Evolutionary conservation across 2,797 vertebrate species (phyloP), one percentile per base, ranked within the genome.

Genomic region (Tympanoctomys barrerae): DNA sequence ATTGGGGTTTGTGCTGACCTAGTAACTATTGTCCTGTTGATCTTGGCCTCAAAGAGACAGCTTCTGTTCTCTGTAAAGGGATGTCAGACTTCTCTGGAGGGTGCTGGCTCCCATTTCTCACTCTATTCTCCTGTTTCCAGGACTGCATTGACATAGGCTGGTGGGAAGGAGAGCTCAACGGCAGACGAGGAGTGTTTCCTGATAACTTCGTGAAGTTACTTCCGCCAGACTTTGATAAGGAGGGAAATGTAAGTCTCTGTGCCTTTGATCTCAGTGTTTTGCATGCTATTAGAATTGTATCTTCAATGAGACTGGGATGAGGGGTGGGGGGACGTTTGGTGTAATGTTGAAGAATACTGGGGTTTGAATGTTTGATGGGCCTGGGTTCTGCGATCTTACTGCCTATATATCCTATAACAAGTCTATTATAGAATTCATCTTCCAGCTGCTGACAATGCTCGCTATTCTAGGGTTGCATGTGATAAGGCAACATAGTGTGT

Each of bases 191-290:
- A 28, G 99, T 99, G 54, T 99, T 99, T 97, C 99, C 99, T 7
- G 99, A 99, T 97, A 99, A 99, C 98, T 99, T 99, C 96, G 99
- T 99, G 96, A 99, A 99, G 98, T 98, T 99, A 96, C 98, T 99
- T 68, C 98, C 99, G 86, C 98, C 99, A 3, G 99, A 99, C 98
- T 99, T 98, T 96, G 99, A 99, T 97, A 99, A 99, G 99, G 99
- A 99, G 99, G 99, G 99, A 90, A 98, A 97, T 91, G 98, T 99
- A 98, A 98, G 98, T 94, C 81, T 93, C 28, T 2, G 5, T 68
- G 90, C 16, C 86, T 92, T 84, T 54, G 39, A 57, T 81, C 26
- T 82, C 89, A 22, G n/a, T 19, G 11, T 13, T 39, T 31, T n/a
- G 1, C 22, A 9, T 5, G 12, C 61, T 73, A 5, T 81, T 54